Evolutionary conservation across 1,140 invertebrate species (phyloP).

Genomic region (Tetranychus cinnabarinus): DNA sequence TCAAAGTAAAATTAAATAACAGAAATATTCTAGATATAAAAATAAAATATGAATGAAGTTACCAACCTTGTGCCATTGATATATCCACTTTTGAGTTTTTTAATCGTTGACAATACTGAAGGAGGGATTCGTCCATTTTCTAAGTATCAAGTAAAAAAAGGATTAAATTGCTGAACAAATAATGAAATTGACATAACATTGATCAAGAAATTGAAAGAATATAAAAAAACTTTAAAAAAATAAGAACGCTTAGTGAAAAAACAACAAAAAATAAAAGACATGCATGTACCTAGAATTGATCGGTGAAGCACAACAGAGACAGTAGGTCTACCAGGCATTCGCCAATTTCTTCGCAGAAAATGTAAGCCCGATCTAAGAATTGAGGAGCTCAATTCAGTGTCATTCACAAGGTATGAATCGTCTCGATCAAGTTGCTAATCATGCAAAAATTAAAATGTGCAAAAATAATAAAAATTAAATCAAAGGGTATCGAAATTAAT

Average conservation of each 20-base stretch:
- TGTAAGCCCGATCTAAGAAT: constrained; percentile 65
- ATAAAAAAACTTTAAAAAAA: constrained; percentile 1
- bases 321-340: constrained; percentile 57
- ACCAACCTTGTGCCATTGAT: constrained; percentile 61
- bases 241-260: neutral
- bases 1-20: constrained; percentile 8
- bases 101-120: constrained; percentile 88
- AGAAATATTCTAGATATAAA: neutral
- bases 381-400: constrained; percentile 60
- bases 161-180: neutral
- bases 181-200: constrained; percentile 10
- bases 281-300: constrained; percentile 15
- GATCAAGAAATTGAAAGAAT: too few species aligned
- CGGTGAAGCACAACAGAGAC: constrained; percentile 36
- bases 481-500: neutral
- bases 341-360: constrained; percentile 81
- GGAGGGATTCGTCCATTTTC: constrained; percentile 74
- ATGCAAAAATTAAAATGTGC: neutral
- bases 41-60: neutral
- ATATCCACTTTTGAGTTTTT: constrained; percentile 93
- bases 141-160: constrained; percentile 18
- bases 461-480: constrained; percentile 9
- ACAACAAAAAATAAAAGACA: neutral
- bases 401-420: constrained; percentile 75
- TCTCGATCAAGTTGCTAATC: constrained; percentile 71